Conservation (phyloP, 1,140 invertebrate genomes). For the Calycopis cecrops region DNA sequence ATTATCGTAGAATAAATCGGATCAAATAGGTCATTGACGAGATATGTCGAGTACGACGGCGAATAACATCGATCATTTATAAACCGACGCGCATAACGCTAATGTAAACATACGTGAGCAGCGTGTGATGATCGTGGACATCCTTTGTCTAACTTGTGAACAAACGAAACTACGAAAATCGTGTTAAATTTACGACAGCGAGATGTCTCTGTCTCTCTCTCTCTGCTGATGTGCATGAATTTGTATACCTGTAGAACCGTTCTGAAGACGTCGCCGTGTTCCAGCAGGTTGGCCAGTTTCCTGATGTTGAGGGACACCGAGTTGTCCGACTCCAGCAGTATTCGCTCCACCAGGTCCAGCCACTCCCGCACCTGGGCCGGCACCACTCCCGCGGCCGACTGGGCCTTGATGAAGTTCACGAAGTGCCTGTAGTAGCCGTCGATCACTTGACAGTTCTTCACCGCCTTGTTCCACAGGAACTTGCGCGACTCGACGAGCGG, state of each 20-base stretch:
- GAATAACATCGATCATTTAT: no score
- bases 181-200: neutral
- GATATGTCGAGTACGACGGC: no score
- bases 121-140: no score
- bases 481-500: conserved; percentile 64
- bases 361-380: conserved; percentile 75
- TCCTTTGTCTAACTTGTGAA: no score
- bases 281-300: conserved; percentile 72
- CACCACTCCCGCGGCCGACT: conserved; percentile 59
- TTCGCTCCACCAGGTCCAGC: conserved; percentile 77
- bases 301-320: conserved; percentile 70
- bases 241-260: conserved; percentile 77
- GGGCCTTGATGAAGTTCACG: conserved; percentile 73
- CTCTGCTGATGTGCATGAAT: no score
- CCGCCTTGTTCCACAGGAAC: conserved; percentile 76
- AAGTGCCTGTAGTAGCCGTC: conserved; percentile 78
- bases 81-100: no score
- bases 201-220: no score
- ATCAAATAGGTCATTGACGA: no score
- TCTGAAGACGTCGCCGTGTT: conserved; percentile 78
- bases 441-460: conserved; percentile 73
- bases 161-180: neutral
- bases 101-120: no score
- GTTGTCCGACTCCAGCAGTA: conserved; percentile 75
- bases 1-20: no score